Base-by-base conservation (phyloP, 2,888 invertebrate species). In the Congeria kusceri region DNA sequence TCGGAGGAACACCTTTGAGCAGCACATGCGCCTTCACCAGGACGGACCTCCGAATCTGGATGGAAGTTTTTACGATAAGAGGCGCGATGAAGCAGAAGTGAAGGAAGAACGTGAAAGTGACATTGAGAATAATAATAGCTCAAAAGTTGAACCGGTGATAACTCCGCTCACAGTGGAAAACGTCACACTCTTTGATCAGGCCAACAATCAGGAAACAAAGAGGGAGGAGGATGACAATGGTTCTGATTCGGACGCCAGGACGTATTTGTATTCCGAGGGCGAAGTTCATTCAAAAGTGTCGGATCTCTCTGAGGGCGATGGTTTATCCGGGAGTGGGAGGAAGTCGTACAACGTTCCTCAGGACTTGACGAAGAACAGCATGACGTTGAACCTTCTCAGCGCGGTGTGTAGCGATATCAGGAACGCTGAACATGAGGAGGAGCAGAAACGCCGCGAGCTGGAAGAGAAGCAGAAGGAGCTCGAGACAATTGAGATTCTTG, bases 401-500 rank as follows among this genome's bases (percentile, higher is more conserved):
- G 83, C 79, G 23, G 83, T 83, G 0, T 83, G 83, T 61, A 79
- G 79, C 68, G 79, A 79, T 63, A 77, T 83, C 27, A 66, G 72
- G 57, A 77, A 71, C 71, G 77, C 79, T 13, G 83, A 83, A 47
- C 79, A 80, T 65, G 80, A 83, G 44, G 67, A 77, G 25, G 83
- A 83, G 61, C 32, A 68, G 27, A 73, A 72, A 29, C 61, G 74
- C 25, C 70, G 71, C 57, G 78, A 79, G 39, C 39, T 56, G n/a
- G 83, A 83, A 64, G 78, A 78, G 28, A 69, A 76, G 15, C 79
- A 83, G 27, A 79, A 83, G 61, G 83, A 83, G 32, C 58, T 83
- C 23, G 83, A 83, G 58, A 83, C 83, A 18, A 83, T 83, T 66
- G 83, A 83, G 65, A 83, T 83, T 59, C 58, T 83, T 7, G 77